These are phyloP conservation scores for Cacoxenus indagator DNA, from an alignment of 2,888 invertebrate species.

Conservation along the genomic window DNA sequence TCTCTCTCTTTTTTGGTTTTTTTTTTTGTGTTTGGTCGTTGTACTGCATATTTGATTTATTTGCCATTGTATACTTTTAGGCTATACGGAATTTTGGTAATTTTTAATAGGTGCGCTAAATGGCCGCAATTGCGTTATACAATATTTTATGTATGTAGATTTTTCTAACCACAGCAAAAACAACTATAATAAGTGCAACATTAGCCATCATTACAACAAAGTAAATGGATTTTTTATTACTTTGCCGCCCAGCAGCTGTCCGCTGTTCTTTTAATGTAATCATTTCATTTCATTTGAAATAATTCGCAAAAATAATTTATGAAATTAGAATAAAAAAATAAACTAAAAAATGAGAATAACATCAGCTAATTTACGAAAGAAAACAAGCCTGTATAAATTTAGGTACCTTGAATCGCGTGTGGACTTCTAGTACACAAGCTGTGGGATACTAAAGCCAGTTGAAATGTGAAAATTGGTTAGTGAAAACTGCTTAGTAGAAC, in stretches of 20 bases:
- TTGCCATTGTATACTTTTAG: not conserved
- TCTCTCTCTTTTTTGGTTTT: not conserved
- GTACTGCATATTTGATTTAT: not conserved
- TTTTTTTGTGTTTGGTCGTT: not conserved
- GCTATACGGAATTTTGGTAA: constrained; percentile 1
- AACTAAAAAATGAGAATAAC: not conserved
- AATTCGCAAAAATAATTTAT: not conserved
- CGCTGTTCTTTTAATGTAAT: not conserved
- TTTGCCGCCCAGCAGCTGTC: not conserved
- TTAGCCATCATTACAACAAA: not conserved
- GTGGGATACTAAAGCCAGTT: too few relatives aligned
- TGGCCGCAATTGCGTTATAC: not conserved
- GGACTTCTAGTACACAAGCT: too few relatives aligned
- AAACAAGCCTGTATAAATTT: too few relatives aligned
- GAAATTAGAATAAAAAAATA: not conserved
- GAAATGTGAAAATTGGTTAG: too few relatives aligned
- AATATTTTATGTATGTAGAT: not conserved
- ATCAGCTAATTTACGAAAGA: not conserved
- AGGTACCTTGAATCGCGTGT: too few relatives aligned
- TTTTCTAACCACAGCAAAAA: not conserved
- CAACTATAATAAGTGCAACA: too few relatives aligned
- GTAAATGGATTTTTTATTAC: not conserved
- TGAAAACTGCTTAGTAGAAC: too few relatives aligned
- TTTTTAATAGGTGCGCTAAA: constrained; percentile 6
- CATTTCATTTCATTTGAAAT: not conserved